Evolutionary conservation across 2,888 invertebrate genomes (phyloP).

Genomic region (Chironomus tentans): DNA sequence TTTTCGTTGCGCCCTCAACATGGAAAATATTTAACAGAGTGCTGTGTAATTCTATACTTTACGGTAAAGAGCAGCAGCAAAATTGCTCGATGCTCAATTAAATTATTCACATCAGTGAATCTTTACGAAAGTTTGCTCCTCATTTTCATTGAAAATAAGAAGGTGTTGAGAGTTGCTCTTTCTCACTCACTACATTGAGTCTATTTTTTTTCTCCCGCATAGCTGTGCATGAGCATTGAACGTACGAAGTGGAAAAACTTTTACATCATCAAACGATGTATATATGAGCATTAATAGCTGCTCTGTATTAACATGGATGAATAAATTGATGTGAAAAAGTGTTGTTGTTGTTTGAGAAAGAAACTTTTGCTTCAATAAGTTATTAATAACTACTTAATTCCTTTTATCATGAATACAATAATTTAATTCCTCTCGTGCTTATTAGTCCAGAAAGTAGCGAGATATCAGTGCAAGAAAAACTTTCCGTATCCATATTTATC

Average conservation of each 20-base stretch:
- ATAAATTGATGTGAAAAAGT: background rate
- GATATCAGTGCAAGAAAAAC: background rate
- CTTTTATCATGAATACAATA: background rate
- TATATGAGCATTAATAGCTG: background rate
- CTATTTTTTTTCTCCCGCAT: background rate
- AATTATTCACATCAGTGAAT: constrained; percentile 18
- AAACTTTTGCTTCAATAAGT: background rate
- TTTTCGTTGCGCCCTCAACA: background rate
- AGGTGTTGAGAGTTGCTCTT: background rate
- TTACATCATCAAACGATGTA: background rate
- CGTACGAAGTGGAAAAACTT: background rate
- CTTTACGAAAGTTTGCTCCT: background rate
- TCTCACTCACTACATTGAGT: no score
- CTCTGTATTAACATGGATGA: background rate
- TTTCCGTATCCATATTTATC: background rate
- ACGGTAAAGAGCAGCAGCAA: background rate
- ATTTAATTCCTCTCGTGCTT: background rate
- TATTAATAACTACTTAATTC: background rate
- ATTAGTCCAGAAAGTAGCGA: background rate
- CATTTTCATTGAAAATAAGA: background rate
- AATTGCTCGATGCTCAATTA: constrained; percentile 13
- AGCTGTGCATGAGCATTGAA: background rate
- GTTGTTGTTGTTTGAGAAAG: background rate
- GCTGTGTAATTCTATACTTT: background rate
- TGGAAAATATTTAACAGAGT: background rate